Evolutionary conservation across 2,888 invertebrate species (phyloP).

Genomic region (Amorpha juglandis): DNA sequence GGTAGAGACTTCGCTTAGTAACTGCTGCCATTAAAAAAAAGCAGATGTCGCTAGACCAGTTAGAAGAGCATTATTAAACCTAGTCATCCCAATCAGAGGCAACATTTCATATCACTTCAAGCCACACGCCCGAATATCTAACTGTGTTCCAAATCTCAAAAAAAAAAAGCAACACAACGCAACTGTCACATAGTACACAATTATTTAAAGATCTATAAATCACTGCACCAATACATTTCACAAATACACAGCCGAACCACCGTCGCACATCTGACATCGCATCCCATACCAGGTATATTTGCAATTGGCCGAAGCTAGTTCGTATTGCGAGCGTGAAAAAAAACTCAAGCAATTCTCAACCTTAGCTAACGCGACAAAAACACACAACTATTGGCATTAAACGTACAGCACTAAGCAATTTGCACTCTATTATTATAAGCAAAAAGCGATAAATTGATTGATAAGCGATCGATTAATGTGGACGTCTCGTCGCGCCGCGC

Average conservation of each 20-base stretch:
- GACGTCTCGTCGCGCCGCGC: conserved; percentile 36
- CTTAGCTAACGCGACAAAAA: conserved; percentile 45
- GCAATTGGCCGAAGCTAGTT: conserved; percentile 60
- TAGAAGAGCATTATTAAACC: neutral
- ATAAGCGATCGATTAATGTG: conserved; percentile 28
- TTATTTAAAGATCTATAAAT: conserved; percentile 1
- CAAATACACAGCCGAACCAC: conserved; percentile 40
- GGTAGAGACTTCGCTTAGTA: no score
- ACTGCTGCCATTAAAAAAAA: neutral
- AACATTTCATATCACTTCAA: neutral
- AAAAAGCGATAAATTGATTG: neutral
- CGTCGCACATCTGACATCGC: conserved; percentile 51
- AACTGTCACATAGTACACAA: conserved; percentile 38
- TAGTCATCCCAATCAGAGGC: neutral
- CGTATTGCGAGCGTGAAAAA: conserved; percentile 45
- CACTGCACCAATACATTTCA: conserved; percentile 30
- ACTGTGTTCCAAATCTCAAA: no score
- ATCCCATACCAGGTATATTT: conserved; percentile 69
- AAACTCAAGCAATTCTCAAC: conserved; percentile 54
- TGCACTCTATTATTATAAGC: conserved; percentile 44
- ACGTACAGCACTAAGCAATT: conserved; percentile 41
- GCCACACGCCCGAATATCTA: neutral
- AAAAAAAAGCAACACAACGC: conserved; percentile 29
- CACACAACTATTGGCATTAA: conserved; percentile 31
- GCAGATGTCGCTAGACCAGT: neutral